These are phyloP conservation scores for Exocentrus adspersus DNA, from an alignment of 2,888 invertebrate genomes.

Conservation along the genomic window DNA sequence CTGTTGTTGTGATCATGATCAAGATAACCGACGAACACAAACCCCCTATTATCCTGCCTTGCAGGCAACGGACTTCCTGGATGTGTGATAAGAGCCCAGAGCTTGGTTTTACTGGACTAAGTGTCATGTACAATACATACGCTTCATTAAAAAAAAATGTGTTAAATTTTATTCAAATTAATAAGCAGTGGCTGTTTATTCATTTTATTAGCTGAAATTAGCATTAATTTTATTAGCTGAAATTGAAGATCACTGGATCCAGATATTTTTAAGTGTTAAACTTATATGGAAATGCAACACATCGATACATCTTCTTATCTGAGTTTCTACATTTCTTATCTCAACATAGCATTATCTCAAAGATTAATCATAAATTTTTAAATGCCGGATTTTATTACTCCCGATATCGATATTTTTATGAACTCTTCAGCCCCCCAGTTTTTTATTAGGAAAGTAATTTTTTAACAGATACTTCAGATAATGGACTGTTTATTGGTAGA, in stretches of 20 bases:
- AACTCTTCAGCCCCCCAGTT: constrained; percentile 14
- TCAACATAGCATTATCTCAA: constrained; percentile 16
- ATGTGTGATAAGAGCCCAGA: constrained; percentile 38
- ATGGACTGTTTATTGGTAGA: constrained; percentile 36
- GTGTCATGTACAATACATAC: not conserved
- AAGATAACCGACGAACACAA: constrained; percentile 53
- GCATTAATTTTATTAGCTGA: no score
- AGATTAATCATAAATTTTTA: constrained; percentile 23
- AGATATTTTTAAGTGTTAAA: no score
- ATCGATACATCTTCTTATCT: constrained; percentile 17
- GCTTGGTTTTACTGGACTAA: constrained; percentile 22
- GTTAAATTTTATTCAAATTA: no score
- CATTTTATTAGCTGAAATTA: no score
- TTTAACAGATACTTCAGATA: constrained; percentile 27
- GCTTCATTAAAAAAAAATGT: no score
- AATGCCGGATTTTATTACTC: constrained; percentile 18
- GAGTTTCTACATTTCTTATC: constrained; percentile 21
- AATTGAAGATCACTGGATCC: no score
- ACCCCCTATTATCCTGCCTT: constrained; percentile 55
- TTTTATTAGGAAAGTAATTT: constrained; percentile 20
- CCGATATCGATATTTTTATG: constrained; percentile 25
- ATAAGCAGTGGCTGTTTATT: no score
- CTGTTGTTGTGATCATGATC: constrained; percentile 53
- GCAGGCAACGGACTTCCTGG: constrained; percentile 58
- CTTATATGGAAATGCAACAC: not conserved